phyloP scores from a whole-genome alignment of 2,113 vertebrate species.

The Oryzias javanicus region DNA sequence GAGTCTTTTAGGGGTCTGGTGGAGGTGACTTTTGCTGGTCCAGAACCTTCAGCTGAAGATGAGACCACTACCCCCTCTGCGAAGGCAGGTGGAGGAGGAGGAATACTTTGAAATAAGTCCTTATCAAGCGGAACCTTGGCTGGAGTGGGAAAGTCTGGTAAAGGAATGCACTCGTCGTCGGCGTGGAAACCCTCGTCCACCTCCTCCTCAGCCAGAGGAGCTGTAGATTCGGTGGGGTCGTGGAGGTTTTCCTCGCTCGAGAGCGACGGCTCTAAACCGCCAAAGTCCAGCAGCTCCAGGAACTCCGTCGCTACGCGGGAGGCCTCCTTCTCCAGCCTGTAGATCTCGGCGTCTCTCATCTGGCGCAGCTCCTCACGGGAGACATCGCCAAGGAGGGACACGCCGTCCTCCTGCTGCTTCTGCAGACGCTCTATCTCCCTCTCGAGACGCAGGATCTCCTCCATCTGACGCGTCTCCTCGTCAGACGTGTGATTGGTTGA shows the following conservation, averaged over 20 bases:
- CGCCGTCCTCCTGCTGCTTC: constrained; percentile 84
- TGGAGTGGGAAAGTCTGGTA: constrained; percentile 71
- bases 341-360: constrained; percentile 85
- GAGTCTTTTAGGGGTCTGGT: constrained; percentile 34
- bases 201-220: constrained; percentile 83
- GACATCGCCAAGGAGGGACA: constrained; percentile 81
- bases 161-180: constrained; percentile 76
- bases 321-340: constrained; percentile 86
- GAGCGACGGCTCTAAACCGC: constrained; percentile 80
- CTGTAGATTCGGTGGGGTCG: constrained; percentile 77
- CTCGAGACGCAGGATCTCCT: constrained; percentile 88
- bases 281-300: constrained; percentile 88
- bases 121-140: constrained; percentile 61
- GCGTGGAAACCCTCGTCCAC: constrained; percentile 86
- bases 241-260: constrained; percentile 85
- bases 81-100: constrained; percentile 74
- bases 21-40: constrained; percentile 16
- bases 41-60: constrained; percentile 32
- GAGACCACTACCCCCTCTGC: constrained; percentile 52
- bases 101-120: constrained; percentile 70
- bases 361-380: constrained; percentile 81
- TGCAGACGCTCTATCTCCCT: constrained; percentile 89
- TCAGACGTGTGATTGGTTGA: constrained; percentile 71
- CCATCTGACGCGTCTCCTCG: constrained; percentile 89
- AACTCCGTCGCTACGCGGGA: constrained; percentile 89